A percentile compares a stretch with the other conserved stretches of the same genome.
These are phyloP conservation scores for Tetramorium parvispinum DNA, from an alignment of 1,140 invertebrate genomes.

Conservation along the genomic window DNA sequence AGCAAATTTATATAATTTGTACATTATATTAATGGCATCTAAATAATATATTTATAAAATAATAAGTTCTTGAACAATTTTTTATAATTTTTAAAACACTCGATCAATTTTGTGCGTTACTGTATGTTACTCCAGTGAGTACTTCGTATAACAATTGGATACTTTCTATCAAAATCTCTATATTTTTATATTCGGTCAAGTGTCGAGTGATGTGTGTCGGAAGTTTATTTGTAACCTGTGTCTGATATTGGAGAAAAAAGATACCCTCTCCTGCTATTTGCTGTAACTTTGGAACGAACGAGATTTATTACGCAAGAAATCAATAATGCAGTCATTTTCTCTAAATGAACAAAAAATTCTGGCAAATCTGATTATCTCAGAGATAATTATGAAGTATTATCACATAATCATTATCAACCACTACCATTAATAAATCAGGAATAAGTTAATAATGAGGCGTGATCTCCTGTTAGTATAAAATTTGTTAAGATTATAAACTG, in stretches of 20 bases:
- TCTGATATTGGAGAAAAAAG: conserved; percentile 31
- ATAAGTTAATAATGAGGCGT: background rate
- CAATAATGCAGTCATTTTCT: background rate
- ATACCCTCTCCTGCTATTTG: background rate
- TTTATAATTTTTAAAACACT: background rate
- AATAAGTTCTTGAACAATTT: background rate
- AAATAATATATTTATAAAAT: background rate
- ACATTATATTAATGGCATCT: too few relatives aligned
- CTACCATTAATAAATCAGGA: background rate
- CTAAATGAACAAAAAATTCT: background rate
- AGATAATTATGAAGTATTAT: background rate
- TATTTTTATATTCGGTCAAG: background rate
- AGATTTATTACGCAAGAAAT: background rate
- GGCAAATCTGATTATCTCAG: background rate
- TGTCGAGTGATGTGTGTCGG: background rate
- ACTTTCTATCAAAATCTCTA: conserved; percentile 14
- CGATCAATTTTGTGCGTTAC: background rate
- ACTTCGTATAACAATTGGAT: background rate
- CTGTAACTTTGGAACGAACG: background rate
- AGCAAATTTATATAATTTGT: background rate
- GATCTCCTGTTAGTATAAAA: background rate
- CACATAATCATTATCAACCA: background rate
- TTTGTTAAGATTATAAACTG: background rate
- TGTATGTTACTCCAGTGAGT: background rate
- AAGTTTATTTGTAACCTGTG: conserved; percentile 10